Percentiles rank a stretch among this genome's conserved stretches.
Evolutionary conservation across 64 coral and sea anemone genomes (phyloP).

Genomic region (Montipora sp.): DNA sequence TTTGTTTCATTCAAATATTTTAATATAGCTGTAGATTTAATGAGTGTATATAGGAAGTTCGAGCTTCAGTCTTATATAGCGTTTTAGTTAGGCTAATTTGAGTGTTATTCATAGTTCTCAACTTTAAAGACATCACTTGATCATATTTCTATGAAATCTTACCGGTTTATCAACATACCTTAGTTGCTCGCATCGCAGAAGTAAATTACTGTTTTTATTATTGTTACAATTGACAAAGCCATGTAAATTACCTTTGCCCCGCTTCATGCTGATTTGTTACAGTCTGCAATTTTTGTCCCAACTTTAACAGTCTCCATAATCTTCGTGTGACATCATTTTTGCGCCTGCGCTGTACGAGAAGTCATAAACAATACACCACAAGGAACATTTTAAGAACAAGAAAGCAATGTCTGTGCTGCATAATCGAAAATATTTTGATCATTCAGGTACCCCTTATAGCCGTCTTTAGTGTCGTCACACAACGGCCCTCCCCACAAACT

Average conservation of each 20-base stretch:
- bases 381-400: too few species aligned
- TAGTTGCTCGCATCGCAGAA: background rate
- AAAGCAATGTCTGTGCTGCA: too few species aligned
- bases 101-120: background rate
- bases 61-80: background rate
- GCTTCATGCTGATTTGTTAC: background rate
- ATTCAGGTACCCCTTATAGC: too few species aligned
- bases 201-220: background rate
- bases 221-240: conserved; percentile 41
- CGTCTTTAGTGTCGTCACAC: too few species aligned
- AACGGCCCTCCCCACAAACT: too few species aligned
- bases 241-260: background rate
- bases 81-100: background rate
- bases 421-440: too few species aligned
- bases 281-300: background rate
- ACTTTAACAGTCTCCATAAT: background rate
- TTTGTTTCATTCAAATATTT: background rate
- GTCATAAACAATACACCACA: too few species aligned
- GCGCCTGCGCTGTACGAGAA: too few species aligned
- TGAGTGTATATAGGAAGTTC: conserved; percentile 4
- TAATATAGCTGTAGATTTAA: background rate
- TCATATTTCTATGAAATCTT: conserved; percentile 18
- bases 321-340: too few species aligned
- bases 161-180: background rate
- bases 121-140: background rate